A percentile compares a stretch with the other conserved stretches of the same genome.
phyloP scores from a whole-genome alignment of 2,797 vertebrate genomes.

The Taenioides sp. region DNA sequence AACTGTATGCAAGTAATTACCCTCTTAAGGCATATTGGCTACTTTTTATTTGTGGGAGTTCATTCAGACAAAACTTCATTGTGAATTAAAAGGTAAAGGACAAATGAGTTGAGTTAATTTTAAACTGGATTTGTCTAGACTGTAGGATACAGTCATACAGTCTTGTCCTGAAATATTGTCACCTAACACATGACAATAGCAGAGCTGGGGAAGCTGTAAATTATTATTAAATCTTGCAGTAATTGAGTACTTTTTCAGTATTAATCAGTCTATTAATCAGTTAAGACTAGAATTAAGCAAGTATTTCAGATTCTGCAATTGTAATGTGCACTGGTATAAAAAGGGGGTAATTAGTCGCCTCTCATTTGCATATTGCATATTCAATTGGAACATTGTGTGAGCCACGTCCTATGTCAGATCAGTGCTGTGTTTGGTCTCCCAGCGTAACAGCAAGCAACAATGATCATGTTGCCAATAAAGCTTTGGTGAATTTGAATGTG shows the following conservation, averaged over 20 bases:
- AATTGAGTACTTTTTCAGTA: background rate
- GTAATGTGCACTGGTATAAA: background rate
- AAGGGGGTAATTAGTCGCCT: background rate
- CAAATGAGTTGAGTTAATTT: background rate
- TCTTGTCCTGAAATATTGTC: too few species aligned
- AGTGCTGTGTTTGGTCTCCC: conserved; percentile 56
- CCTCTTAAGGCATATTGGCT: background rate
- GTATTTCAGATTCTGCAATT: background rate
- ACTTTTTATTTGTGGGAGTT: background rate
- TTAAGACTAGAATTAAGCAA: background rate
- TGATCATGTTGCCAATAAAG: conserved; percentile 61
- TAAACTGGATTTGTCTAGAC: background rate
- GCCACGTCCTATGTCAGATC: conserved; percentile 50
- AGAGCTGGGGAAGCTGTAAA: background rate
- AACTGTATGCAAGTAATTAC: background rate
- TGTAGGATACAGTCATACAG: background rate
- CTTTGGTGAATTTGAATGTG: conserved; percentile 69
- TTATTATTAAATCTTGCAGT: background rate
- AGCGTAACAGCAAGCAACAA: conserved; percentile 46
- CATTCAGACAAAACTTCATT: background rate
- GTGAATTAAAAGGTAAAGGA: background rate
- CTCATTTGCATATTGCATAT: conserved; percentile 5
- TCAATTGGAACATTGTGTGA: conserved; percentile 19
- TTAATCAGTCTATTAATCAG: background rate
- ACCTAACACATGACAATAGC: background rate